phyloP scores from a whole-genome alignment of 2,797 vertebrate genomes.

The Hippoglossus hippoglossus region DNA sequence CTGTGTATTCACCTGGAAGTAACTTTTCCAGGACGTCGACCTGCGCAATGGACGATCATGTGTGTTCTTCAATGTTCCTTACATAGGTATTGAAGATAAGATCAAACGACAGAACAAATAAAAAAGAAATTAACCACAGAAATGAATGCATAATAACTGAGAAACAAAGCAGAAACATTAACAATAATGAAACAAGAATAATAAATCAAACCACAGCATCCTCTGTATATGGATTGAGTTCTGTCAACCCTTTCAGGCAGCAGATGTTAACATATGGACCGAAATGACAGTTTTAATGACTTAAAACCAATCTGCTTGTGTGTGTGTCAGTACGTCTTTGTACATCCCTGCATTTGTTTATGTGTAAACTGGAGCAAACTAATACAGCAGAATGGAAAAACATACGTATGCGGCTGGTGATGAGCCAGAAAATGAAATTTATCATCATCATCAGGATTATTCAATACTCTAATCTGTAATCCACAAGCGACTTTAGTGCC shows the following conservation, averaged over 20 bases:
- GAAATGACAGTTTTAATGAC: slow-evolving; percentile 29
- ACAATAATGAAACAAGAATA: slow-evolving; percentile 4
- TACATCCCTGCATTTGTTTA: slow-evolving; percentile 33
- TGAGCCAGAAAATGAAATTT: slow-evolving; percentile 38
- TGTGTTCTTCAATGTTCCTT: not conserved
- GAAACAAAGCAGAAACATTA: not conserved
- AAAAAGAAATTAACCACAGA: not conserved
- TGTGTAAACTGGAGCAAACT: slow-evolving; percentile 36
- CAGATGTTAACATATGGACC: slow-evolving; percentile 43
- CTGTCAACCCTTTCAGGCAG: slow-evolving; percentile 14
- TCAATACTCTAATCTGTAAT: slow-evolving; percentile 40
- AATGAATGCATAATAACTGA: not conserved
- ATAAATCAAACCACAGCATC: slow-evolving; percentile 12
- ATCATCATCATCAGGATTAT: slow-evolving; percentile 59
- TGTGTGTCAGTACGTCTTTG: slow-evolving; percentile 16
- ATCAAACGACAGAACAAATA: not conserved
- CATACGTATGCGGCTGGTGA: slow-evolving; percentile 15
- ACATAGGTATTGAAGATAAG: not conserved
- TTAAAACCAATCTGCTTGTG: slow-evolving; percentile 10
- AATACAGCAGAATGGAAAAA: slow-evolving; percentile 29
- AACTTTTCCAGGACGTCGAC: no score
- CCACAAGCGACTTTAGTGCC: slow-evolving; percentile 35
- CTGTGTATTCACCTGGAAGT: not conserved
- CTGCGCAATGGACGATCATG: no score
- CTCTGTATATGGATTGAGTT: slow-evolving; percentile 30